Base-by-base conservation (phyloP, 2,888 invertebrate species). In the Tetragnatha montana region DNA sequence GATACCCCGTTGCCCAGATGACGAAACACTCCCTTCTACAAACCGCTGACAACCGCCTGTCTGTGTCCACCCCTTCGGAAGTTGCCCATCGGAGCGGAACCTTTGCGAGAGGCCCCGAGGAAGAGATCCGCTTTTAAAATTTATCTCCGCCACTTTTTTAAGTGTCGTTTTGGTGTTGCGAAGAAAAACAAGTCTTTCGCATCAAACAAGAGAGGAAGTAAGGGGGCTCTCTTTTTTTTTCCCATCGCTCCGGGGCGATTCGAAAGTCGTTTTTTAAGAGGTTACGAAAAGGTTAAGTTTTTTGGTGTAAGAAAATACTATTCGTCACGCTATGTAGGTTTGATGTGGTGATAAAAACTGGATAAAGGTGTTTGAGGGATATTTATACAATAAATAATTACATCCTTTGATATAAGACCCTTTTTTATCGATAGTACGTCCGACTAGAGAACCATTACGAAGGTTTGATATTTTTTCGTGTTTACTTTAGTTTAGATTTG, bases 71-170 rank as follows among this genome's bases (percentile, higher is more conserved):
- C 51, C 78, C 51, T 22, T 60, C 14, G 21, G 21, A 60, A 17
- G 17, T 60, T 60, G 17, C 60, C 60, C 60, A 60, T 10, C 60
- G 17, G 60, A 6, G 14, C 60, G 10, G 60, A 60, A 60, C 60
- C 60, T 60, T 60, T 60, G 7, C 12, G 17, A 78, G 12, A 8
- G 22, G 12, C 78, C 17, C 8, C 22, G 21, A 14, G 60, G 17
- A 6, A 21, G n/a, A 78, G 78, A 78, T 60, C 78, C 60, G 22
- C 60, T 22, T 60, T 21, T 17, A 60, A 78, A 78, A 78, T 78
- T 60, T 78, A 78, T 60, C 78, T 60, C 10, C 19, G 14, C 78
- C 19, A 22, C 78, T n/a, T 78, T 78, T 78, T 78, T 6, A 60
- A 47, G 35, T 17, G 22, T 7, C 68, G 17, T 22, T 49, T 6